A percentile compares a stretch with the other conserved stretches of the same genome.
phyloP scores from a whole-genome alignment of 2,797 vertebrate genomes.

The Holocentrus rufus region DNA sequence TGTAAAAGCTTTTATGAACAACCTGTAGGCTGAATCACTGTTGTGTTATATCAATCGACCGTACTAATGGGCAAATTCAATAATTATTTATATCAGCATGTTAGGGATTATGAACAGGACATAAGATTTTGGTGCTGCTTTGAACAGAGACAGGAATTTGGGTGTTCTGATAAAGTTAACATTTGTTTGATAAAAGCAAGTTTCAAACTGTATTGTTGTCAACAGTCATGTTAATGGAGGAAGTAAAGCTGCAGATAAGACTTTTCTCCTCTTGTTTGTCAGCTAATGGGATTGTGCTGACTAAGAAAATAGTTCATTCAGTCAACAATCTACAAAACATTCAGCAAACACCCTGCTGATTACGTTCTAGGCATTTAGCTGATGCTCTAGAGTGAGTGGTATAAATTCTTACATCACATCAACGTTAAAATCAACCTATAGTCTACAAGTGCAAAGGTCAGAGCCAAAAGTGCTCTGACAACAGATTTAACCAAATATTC shows the following conservation, averaged over 20 bases:
- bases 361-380: background rate
- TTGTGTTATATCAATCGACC: no score
- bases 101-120: conserved; percentile 4
- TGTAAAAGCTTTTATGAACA: no score
- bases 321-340: background rate
- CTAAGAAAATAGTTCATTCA: conserved; percentile 36
- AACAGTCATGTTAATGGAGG: conserved; percentile 20
- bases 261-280: conserved; percentile 26
- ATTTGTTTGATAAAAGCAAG: conserved; percentile 43
- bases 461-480: background rate
- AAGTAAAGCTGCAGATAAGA: conserved; percentile 58
- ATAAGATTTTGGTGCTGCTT: conserved; percentile 43
- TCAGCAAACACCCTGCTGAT: conserved; percentile 26
- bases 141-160: conserved; percentile 52
- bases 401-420: no score
- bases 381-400: no score
- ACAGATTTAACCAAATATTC: background rate
- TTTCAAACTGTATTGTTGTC: conserved; percentile 27
- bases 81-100: background rate
- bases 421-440: no score
- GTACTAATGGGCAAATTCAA: no score
- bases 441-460: background rate
- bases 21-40: no score
- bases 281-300: conserved; percentile 39
- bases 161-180: conserved; percentile 42